phyloP scores from a whole-genome alignment of 2,797 vertebrate species.

The Pitangus sulphuratus region DNA sequence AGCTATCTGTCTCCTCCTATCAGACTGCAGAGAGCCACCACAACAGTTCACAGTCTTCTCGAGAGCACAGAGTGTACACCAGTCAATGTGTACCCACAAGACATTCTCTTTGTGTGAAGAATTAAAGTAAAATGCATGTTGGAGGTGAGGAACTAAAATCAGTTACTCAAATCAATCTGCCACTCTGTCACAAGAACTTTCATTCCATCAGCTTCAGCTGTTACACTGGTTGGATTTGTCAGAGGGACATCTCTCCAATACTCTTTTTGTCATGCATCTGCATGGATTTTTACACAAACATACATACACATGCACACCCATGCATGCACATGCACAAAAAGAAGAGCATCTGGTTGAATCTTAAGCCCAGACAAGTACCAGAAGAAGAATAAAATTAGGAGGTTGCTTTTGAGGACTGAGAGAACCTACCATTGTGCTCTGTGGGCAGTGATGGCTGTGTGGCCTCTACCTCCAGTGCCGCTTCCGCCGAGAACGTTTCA shows the following conservation, averaged over 20 bases:
- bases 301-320: background rate
- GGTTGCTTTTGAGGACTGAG: background rate
- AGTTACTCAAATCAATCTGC: background rate
- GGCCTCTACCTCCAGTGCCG: background rate
- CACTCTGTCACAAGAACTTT: background rate
- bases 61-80: background rate
- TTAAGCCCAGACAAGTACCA: background rate
- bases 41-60: background rate
- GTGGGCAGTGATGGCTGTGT: background rate
- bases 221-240: background rate
- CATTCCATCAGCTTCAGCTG: background rate
- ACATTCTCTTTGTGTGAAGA: background rate
- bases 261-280: background rate
- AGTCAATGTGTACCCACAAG: background rate
- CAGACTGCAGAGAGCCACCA: background rate
- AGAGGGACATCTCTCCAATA: background rate
- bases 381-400: background rate
- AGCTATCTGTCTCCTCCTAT: background rate
- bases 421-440: background rate
- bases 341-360: background rate
- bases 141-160: background rate
- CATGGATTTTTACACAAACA: background rate
- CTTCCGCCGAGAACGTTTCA: background rate
- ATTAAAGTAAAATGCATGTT: background rate
- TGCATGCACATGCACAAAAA: background rate